Evolutionary conservation across 1,140 invertebrate genomes (phyloP).

Genomic region (Trichonephila inaurata): DNA sequence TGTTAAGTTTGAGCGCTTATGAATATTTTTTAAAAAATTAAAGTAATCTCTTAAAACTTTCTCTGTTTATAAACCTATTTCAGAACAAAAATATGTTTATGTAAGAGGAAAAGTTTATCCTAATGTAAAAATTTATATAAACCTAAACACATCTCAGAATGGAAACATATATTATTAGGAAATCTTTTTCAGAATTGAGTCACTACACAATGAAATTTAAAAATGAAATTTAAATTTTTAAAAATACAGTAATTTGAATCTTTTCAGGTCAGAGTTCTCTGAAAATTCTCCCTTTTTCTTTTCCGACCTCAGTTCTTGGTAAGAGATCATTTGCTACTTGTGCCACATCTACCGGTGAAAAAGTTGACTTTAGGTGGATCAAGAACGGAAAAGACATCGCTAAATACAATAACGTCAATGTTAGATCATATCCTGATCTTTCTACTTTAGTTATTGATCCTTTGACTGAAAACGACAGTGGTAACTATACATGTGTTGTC

Average conservation of each 20-base stretch:
- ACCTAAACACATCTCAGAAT: too few relatives aligned
- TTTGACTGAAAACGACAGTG: constrained; percentile 60
- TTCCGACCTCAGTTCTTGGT: constrained; percentile 17
- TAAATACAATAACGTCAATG: not conserved
- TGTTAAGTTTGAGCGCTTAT: too few relatives aligned
- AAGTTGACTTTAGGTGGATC: constrained; percentile 66
- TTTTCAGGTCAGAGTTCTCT: not conserved
- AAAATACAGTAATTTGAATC: not conserved
- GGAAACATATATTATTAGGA: too few relatives aligned
- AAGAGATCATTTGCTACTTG: constrained; percentile 48
- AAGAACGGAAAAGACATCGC: constrained; percentile 63
- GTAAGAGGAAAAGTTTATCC: too few relatives aligned
- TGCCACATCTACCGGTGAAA: constrained; percentile 42
- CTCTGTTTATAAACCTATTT: too few relatives aligned
- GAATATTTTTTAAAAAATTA: too few relatives aligned
- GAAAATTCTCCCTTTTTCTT: constrained; percentile 33
- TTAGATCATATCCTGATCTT: constrained; percentile 43
- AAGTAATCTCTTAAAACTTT: too few relatives aligned
- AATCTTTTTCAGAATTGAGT: too few relatives aligned
- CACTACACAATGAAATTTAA: too few relatives aligned
- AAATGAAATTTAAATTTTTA: too few relatives aligned
- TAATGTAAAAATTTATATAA: too few relatives aligned
- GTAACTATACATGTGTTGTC: constrained; percentile 69
- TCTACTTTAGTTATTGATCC: constrained; percentile 65
- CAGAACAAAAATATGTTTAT: too few relatives aligned